Evolutionary conservation across 92 coral and sea anemone genomes (phyloP).

Genomic region (Porites lobata): DNA sequence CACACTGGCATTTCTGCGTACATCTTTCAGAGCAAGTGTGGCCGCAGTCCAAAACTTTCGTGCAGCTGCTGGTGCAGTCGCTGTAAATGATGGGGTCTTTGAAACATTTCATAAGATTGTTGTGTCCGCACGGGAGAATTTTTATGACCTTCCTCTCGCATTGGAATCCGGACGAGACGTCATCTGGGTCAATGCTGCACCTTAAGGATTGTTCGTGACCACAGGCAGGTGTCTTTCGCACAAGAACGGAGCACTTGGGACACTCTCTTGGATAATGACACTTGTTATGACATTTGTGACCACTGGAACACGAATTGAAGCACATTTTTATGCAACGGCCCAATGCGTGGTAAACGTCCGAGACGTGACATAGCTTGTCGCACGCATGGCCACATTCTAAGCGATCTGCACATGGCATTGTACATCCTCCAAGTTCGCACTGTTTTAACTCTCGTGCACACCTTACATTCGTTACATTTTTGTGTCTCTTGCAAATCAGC

Average conservation of each 20-base stretch:
- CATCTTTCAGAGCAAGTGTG: slow-evolving; percentile 74
- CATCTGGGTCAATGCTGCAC: slow-evolving; percentile 12
- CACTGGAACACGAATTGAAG: slow-evolving; percentile 21
- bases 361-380: slow-evolving; percentile 1
- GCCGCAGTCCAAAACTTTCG: slow-evolving; percentile 52
- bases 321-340: slow-evolving; percentile 12
- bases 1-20: slow-evolving; percentile 1
- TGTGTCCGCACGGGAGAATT: slow-evolving; percentile 61
- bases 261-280: slow-evolving; percentile 27
- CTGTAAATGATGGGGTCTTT: slow-evolving; percentile 6
- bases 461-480: neutral
- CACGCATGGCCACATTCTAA: slow-evolving; percentile 21
- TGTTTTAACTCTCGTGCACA: neutral
- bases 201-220: slow-evolving; percentile 22
- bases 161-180: neutral
- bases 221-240: slow-evolving; percentile 26
- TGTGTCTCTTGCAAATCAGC: slow-evolving; percentile 13
- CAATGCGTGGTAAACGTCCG: slow-evolving; percentile 17
- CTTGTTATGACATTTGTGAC: slow-evolving; percentile 3
- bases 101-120: slow-evolving; percentile 27
- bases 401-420: neutral
- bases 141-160: slow-evolving; percentile 32
- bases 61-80: neutral
- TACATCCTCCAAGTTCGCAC: slow-evolving; percentile 16
- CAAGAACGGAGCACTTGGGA: neutral